phyloP scores from a whole-genome alignment of 2,797 vertebrate species.

The Cetoscarus ocellatus region DNA sequence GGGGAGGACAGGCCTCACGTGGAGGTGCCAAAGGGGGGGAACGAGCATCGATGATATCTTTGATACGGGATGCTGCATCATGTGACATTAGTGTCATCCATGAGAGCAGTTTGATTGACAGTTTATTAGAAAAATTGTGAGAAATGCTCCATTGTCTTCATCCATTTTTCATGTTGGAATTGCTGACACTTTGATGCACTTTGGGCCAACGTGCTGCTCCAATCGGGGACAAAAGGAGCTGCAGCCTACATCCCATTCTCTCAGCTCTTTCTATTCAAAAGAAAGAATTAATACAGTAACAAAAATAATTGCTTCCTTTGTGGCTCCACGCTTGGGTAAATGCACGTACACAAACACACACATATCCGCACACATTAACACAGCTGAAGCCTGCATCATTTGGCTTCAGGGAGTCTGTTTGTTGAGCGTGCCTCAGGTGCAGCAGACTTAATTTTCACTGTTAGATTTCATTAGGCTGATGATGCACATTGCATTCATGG shows the following conservation, averaged over 20 bases:
- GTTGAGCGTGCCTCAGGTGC: conserved; percentile 62
- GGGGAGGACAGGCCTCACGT: conserved; percentile 69
- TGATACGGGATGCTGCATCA: conserved; percentile 75
- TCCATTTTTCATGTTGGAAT: conserved; percentile 69
- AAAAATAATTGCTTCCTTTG: conserved; percentile 59
- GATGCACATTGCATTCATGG: conserved; percentile 65
- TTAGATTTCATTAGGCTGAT: conserved; percentile 73
- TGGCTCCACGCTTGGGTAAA: conserved; percentile 24
- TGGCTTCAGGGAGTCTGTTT: conserved; percentile 52
- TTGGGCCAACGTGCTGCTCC: conserved; percentile 48
- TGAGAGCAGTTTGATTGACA: conserved; percentile 64
- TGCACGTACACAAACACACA: conserved; percentile 34
- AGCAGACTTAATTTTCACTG: conserved; percentile 63
- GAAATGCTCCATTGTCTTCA: conserved; percentile 66
- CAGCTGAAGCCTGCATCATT: conserved; percentile 35
- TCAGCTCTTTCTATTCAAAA: conserved; percentile 19
- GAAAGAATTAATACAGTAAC: conserved; percentile 49
- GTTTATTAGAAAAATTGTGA: conserved; percentile 68
- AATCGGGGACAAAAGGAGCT: conserved; percentile 57
- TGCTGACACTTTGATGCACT: conserved; percentile 67
- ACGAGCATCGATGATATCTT: conserved; percentile 65
- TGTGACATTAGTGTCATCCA: conserved; percentile 74
- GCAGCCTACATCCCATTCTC: conserved; percentile 33
- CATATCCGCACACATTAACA: conserved; percentile 11
- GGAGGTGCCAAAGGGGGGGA: conserved; percentile 57